Conservation (phyloP, 2,888 invertebrate genomes). For the Pedicia rivosa region DNA sequence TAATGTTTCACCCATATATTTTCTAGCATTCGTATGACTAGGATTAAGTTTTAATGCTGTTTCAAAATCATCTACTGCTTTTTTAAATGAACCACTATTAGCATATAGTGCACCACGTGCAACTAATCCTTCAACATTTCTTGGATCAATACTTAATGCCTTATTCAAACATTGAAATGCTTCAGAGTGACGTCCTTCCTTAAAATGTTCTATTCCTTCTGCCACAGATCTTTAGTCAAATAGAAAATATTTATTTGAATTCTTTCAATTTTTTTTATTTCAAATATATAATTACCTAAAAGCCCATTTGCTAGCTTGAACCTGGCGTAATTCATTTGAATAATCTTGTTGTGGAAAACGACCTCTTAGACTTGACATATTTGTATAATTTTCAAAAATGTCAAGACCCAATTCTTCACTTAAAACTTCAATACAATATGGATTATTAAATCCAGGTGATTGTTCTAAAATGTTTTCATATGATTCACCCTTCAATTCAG, state of each 20-base stretch:
- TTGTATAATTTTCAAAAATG: conserved; percentile 20
- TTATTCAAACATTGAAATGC: conserved; percentile 90
- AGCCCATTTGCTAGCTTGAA: conserved; percentile 88
- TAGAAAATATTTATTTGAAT: neutral
- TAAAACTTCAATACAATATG: conserved; percentile 71
- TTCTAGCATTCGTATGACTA: conserved; percentile 81
- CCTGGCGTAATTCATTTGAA: conserved; percentile 68
- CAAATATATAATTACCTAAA: conserved; percentile 45
- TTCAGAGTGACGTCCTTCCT: conserved; percentile 81
- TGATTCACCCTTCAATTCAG: conserved; percentile 61
- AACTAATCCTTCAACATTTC: conserved; percentile 83
- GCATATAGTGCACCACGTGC: conserved; percentile 86
- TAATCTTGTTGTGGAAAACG: conserved; percentile 67
- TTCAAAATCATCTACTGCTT: conserved; percentile 90
- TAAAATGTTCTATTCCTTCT: conserved; percentile 91
- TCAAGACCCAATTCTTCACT: conserved; percentile 47
- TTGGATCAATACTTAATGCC: conserved; percentile 79
- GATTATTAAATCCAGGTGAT: conserved; percentile 77
- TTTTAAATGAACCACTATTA: conserved; percentile 83
- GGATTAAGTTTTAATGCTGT: conserved; percentile 77
- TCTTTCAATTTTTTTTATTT: neutral
- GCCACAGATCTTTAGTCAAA: conserved; percentile 49
- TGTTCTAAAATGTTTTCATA: conserved; percentile 69
- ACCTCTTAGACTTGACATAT: conserved; percentile 36
- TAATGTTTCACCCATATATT: conserved; percentile 85